phyloP scores from a whole-genome alignment of 92 coral and sea anemone genomes.

The Micromussa lordhowensis region DNA sequence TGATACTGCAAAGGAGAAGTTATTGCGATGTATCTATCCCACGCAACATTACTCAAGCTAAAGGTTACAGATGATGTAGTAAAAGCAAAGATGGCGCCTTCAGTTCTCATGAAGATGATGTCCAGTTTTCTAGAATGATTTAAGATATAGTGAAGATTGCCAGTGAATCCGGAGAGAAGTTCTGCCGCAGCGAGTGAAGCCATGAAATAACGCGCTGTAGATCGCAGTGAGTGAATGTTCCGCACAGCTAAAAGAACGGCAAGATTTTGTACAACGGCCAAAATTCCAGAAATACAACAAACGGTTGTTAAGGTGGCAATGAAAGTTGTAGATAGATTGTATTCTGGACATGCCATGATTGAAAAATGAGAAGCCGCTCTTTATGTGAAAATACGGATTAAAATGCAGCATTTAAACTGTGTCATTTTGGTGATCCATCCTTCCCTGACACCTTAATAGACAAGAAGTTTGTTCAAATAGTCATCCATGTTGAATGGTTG shows the following conservation, averaged over 20 bases:
- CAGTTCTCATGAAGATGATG: not conserved
- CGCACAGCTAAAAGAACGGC: constrained; percentile 21
- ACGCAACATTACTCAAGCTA: constrained; percentile 16
- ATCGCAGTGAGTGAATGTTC: constrained; percentile 16
- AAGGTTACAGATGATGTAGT: constrained; percentile 1
- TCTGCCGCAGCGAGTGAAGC: constrained; percentile 22
- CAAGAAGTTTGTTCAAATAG: too few species aligned
- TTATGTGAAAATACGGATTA: not conserved
- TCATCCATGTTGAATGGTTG: too few species aligned
- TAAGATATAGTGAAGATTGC: not conserved
- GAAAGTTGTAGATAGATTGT: not conserved
- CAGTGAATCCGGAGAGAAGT: not conserved
- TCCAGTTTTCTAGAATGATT: not conserved
- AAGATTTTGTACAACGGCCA: constrained; percentile 14
- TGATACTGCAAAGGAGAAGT: constrained; percentile 22
- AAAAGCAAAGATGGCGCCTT: not conserved
- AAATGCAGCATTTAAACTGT: too few species aligned
- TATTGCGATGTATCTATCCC: constrained; percentile 35
- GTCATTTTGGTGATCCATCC: too few species aligned
- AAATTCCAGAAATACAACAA: constrained; percentile 12
- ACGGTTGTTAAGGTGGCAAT: not conserved
- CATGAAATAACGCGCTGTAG: constrained; percentile 15
- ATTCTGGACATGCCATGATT: constrained; percentile 9
- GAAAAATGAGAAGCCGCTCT: too few species aligned
- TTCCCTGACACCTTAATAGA: too few species aligned